These are phyloP conservation scores for Athene noctua DNA, from an alignment of 2,113 vertebrate genomes.

Conservation along the genomic window DNA sequence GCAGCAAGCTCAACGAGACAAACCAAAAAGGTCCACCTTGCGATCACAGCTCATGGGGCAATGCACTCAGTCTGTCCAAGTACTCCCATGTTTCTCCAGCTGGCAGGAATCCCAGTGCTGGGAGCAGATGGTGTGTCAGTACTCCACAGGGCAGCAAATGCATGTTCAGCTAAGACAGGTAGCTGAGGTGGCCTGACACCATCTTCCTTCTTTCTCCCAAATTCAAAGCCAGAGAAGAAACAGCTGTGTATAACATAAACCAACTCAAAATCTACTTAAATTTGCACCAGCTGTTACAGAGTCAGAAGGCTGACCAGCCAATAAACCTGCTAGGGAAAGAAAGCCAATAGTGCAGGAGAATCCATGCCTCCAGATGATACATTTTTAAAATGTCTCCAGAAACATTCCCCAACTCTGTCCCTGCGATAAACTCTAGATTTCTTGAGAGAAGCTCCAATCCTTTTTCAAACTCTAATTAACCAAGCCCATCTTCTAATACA, in stretches of 20 bases:
- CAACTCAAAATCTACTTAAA: neutral
- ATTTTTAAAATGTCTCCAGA: neutral
- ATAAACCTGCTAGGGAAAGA: neutral
- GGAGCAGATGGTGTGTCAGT: neutral
- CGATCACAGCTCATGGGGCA: neutral
- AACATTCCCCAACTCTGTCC: neutral
- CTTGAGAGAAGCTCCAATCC: neutral
- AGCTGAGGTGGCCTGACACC: neutral
- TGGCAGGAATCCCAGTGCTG: neutral
- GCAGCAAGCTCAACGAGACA: neutral
- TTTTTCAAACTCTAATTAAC: neutral
- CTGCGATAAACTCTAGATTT: neutral
- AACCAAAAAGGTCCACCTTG: neutral
- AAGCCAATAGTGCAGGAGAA: neutral
- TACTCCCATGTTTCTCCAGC: neutral
- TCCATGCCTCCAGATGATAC: neutral
- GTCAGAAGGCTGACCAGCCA: neutral
- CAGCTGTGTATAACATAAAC: neutral
- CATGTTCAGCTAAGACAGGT: neutral
- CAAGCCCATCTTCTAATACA: neutral
- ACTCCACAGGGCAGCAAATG: neutral
- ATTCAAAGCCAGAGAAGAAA: neutral
- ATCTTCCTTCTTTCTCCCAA: neutral
- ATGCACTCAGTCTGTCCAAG: neutral
- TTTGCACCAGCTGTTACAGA: neutral